Percentiles rank a stretch among this genome's conserved stretches.
These are phyloP conservation scores for Lasioglossum zephyrum DNA, from an alignment of 2,888 invertebrate species.

Conservation along the genomic window DNA sequence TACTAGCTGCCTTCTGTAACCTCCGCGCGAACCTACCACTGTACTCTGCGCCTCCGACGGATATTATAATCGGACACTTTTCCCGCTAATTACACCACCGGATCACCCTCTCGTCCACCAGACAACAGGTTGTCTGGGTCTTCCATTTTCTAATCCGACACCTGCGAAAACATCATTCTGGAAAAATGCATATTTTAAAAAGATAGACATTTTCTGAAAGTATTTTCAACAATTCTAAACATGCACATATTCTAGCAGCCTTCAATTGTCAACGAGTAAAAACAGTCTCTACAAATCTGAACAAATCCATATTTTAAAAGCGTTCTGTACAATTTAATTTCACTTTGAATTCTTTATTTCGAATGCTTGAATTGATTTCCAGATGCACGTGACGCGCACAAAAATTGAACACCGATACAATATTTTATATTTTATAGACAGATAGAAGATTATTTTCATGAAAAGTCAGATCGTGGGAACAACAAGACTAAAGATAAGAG, in stretches of 20 bases:
- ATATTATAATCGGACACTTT: slow-evolving; percentile 51
- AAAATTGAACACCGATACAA: not conserved
- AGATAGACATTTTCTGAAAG: not conserved
- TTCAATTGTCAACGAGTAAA: not conserved
- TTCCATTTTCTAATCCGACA: not conserved
- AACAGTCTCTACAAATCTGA: not conserved
- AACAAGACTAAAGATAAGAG: not conserved
- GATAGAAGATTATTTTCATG: not conserved
- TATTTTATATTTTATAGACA: not conserved
- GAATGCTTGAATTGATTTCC: not conserved
- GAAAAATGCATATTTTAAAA: not conserved
- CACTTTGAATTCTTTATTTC: not conserved
- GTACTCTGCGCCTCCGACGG: slow-evolving; percentile 63
- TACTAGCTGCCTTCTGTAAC: slow-evolving; percentile 78
- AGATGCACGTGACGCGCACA: not conserved
- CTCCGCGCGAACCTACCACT: slow-evolving; percentile 77
- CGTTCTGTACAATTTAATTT: not conserved
- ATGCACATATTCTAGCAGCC: not conserved
- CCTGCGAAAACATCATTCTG: not conserved
- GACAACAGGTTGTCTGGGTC: not conserved
- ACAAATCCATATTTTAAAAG: not conserved
- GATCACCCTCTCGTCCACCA: not conserved
- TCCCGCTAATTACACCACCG: slow-evolving; percentile 18
- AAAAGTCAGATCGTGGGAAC: not conserved
- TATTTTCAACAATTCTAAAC: not conserved